Base-by-base conservation (phyloP, 2,113 vertebrate species). In the Salvelinus alpinus region DNA sequence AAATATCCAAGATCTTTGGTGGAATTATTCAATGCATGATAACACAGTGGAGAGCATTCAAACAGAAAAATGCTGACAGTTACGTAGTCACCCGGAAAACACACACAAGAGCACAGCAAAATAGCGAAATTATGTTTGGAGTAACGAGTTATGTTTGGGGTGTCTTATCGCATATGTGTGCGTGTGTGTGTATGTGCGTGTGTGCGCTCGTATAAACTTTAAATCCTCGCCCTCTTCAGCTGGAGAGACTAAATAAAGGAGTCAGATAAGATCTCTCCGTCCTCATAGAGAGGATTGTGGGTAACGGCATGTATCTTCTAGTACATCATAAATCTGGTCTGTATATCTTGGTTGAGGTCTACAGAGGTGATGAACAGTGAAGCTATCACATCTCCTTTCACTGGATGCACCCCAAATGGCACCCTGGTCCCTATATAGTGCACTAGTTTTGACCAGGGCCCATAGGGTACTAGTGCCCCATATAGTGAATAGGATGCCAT, bases 41-140 rank as follows among this genome's bases (percentile, higher is more conserved):
- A 74, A 64, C 73, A 31, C 72, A 54, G 51, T 54, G 51, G 51
- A 54, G 51, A 14, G 51, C 6, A 7, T 34, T 34, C 6, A 34
- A 34, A 34, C 34, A 8, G 51, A 18, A 54, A 54, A 51, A 9
- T 14, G 48, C 9, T 51, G 48, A 79, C 64, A 76, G 66, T n/a
- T 71, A 79, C 20, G 51, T 47, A 78, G 64, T 20, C 31, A 27
- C 24, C 48, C 24, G 20, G 29, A 78, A 68, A 73, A 78, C 66
- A 38, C 59, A 70, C 48, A 67, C 31, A 62, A 57, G 47, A 25
- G 11, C 3, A 69, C 69, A 82, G 18, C 25, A 57, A 78, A 70
- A 70, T 48, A 70, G 70, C 7, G 2, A 72, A 72, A 34, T 29
- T 0, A 34, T 34, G 34, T 34, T 34, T 34, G 34, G 34, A 34